Percentiles rank a stretch among this genome's conserved stretches.
These are phyloP conservation scores for Sphecodes monilicornis DNA, from an alignment of 2,888 invertebrate species.

Conservation along the genomic window DNA sequence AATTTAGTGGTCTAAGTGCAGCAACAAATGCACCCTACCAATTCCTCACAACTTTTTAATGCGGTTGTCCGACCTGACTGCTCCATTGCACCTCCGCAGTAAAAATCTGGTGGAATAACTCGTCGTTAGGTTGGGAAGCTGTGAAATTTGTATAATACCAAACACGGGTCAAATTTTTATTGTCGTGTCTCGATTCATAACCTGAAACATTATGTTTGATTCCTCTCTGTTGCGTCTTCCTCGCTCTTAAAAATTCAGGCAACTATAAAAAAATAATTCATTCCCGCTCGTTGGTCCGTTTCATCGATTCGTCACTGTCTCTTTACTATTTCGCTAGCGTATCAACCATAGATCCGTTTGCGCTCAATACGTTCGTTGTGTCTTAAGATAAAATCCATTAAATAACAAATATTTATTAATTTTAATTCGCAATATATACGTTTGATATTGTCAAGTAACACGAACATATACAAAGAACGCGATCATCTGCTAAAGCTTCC, in stretches of 20 bases:
- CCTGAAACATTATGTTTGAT: not conserved
- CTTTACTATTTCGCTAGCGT: not conserved
- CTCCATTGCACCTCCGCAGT: not conserved
- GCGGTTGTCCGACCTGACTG: not conserved
- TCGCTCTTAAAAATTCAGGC: not conserved
- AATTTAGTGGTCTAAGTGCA: not conserved
- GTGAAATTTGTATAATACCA: not conserved
- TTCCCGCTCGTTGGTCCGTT: not conserved
- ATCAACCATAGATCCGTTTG: not conserved
- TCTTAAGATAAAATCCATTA: not conserved
- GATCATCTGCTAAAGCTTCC: too few relatives aligned
- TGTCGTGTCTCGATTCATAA: not conserved
- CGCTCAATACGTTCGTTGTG: not conserved
- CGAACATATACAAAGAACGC: too few relatives aligned
- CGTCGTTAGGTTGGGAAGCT: not conserved
- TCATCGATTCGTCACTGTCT: not conserved
- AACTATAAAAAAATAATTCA: not conserved
- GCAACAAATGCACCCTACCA: not conserved
- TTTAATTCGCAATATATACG: not conserved
- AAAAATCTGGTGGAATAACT: not conserved
- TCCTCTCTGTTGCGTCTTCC: not conserved
- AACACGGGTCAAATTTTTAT: not conserved
- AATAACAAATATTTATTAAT: not conserved
- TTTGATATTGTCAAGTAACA: too few relatives aligned
- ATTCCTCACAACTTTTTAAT: constrained; percentile 2